Base-by-base conservation (phyloP, 1,140 invertebrate species). In the Drosophila repletoides region DNA sequence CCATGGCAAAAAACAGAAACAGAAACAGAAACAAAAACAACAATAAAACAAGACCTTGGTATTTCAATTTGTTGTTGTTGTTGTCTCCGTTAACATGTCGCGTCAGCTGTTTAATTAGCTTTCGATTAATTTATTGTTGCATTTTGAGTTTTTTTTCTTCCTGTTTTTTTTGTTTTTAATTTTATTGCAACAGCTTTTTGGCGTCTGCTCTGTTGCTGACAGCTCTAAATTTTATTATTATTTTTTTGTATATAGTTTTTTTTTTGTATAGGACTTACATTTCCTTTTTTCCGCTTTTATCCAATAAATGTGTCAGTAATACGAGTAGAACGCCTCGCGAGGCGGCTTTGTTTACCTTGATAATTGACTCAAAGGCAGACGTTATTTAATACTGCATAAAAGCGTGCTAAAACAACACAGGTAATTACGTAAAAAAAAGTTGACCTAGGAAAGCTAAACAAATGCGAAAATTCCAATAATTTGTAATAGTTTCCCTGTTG, bases 61-160 rank as follows among this genome's bases (percentile, higher is more conserved):
- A 24, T 19, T 15, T n/a, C n/a, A n/a, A 12, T 17, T 52, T 46
- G 12, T 38, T 58, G 21, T 53, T 24, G 14, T 76, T 72, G 61
- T 61, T 77, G 59, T 64, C 34, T 56, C 45, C 14, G 53, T 69
- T 55, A 38, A 51, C 33, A 45, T 41, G 36, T 59, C 43, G 58
- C 66, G 74, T 86, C 74, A 84, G 74, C 74, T 86, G 71, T 58
- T 84, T 84, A 86, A 84, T 84, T 84, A 75, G 74, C 75, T 86
- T 75, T 79, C 65, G 80, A 72, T 83, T 74, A 67, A 77, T 83
- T 83, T 53, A 74, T 60, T 73, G 31, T 33, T 60, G 28, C 14
- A 34, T 46, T 46, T 45, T 19, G 17, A 5, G 5, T 6, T 38
- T 17, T 15, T 21, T 28, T 26, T 63, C 22, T 40, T 34, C 21